Evolutionary conservation across 2,113 vertebrate species (phyloP), one percentile per base, ranked within the genome.

Genomic region (Thamnophis sirtalis): DNA sequence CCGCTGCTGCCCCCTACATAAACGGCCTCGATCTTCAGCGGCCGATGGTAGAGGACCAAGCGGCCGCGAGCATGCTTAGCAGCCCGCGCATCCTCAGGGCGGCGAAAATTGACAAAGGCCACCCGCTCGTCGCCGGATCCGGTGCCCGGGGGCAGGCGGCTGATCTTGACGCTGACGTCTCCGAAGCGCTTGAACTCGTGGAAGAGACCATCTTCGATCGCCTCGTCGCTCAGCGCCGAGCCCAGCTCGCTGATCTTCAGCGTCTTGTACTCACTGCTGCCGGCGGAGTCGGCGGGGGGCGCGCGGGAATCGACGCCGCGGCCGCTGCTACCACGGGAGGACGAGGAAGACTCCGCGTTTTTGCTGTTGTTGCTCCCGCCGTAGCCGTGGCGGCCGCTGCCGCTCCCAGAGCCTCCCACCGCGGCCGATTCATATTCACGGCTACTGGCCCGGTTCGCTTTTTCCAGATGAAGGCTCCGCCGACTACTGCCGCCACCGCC

Each of bases 131-230:
- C 99, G 93, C 93, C 33, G 0, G 93, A 91, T 0, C 95, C 94
- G 80, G 96, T 96, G 5, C 97, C 96, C 3, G 97, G 97, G 3
- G 97, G 97, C 7, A 98, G 97, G 10, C 98, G 98, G 95, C 98
- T 98, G 92, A 99, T 99, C 95, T 99, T 99, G 4, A 99, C 98
- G 87, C 99, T 99, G 58, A 99, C 99, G 33, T 99, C 99, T 0
- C 99, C 99, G 55, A 99, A 99, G 93, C 99, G 99, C 85, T 99
- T 99, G 92, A 99, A 99, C 95, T 99, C 99, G 43, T 99, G 99
- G 93, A 99, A 99, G 0, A 99, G 98, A n/a, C 99, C 99, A 91
- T 99, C 99, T 95, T 99, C 99, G 56, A 99, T 98, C 84, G 99
- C 99, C 87, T 99, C 99, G 95, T 99, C 99, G 91, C 98, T 99